phyloP scores from a whole-genome alignment of 2,888 invertebrate genomes.

The Notodonta ziczac region DNA sequence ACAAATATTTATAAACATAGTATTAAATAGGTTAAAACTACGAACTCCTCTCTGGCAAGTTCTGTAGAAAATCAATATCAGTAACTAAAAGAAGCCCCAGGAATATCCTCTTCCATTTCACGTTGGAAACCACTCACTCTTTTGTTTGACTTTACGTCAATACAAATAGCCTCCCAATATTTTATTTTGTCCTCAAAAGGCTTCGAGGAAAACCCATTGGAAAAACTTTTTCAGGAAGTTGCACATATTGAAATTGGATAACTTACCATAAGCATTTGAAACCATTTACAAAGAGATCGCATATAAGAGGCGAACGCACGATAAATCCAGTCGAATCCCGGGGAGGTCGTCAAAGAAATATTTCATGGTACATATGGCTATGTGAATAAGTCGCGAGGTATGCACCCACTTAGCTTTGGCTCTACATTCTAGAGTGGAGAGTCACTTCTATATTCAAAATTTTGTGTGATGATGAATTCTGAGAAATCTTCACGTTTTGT shows the following conservation, averaged over 20 bases:
- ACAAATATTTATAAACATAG: too few relatives aligned
- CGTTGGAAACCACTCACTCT: neutral
- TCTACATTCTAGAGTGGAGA: too few relatives aligned
- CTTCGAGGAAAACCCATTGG: slow-evolving; percentile 7
- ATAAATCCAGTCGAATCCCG: slow-evolving; percentile 19
- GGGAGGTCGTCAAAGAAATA: slow-evolving; percentile 22
- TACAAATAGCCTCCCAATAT: slow-evolving; percentile 2
- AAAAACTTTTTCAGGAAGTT: slow-evolving; percentile 19
- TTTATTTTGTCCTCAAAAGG: slow-evolving; percentile 6
- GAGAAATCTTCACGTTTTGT: too few relatives aligned
- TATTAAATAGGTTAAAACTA: too few relatives aligned
- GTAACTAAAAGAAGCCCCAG: neutral
- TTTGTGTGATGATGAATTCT: too few relatives aligned
- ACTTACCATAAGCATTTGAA: slow-evolving; percentile 24
- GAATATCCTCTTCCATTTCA: neutral
- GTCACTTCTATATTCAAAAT: too few relatives aligned
- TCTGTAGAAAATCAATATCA: neutral
- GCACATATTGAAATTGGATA: slow-evolving; percentile 32
- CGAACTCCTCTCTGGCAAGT: neutral
- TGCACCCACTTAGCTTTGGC: neutral
- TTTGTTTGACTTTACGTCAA: slow-evolving; percentile 6
- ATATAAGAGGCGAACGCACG: slow-evolving; percentile 20
- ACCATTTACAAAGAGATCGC: slow-evolving; percentile 28
- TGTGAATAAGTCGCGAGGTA: slow-evolving; percentile 4
- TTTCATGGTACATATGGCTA: slow-evolving; percentile 22